Conservation (phyloP, 2,888 invertebrate genomes). For the Drosophila mimetica region DNA sequence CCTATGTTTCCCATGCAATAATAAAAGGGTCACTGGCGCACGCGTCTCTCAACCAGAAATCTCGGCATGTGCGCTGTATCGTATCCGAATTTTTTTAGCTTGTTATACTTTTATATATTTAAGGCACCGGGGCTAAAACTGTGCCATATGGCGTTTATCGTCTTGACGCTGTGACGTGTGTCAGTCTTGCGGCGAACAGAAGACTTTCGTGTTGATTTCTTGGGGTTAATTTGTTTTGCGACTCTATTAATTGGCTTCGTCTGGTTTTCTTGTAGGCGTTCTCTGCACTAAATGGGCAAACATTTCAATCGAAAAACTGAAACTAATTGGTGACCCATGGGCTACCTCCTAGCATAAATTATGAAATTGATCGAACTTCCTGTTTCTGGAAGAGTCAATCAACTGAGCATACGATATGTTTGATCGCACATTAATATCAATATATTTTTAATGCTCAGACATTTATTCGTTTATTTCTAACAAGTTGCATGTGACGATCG, state of each 20-base stretch:
- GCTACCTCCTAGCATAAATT: conserved; percentile 50
- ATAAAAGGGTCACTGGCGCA: conserved; percentile 42
- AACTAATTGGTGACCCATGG: conserved; percentile 62
- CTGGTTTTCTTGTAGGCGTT: conserved; percentile 65
- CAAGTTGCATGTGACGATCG: conserved; percentile 72
- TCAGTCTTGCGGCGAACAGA: conserved; percentile 61
- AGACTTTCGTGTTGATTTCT: conserved; percentile 72
- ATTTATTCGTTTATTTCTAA: conserved; percentile 42
- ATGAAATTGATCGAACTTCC: conserved; percentile 61
- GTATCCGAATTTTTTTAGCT: conserved; percentile 30
- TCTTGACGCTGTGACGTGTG: conserved; percentile 75
- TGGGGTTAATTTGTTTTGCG: conserved; percentile 78
- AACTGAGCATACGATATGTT: conserved; percentile 48
- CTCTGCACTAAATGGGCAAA: conserved; percentile 47
- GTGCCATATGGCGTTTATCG: conserved; percentile 75
- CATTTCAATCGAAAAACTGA: conserved; percentile 66
- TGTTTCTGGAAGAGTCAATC: conserved; percentile 60
- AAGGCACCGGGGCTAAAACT: conserved; percentile 1
- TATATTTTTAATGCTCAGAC: conserved; percentile 31
- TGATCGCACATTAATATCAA: conserved; percentile 76
- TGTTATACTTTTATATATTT: conserved; percentile 48
- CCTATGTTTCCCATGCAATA: conserved; percentile 37
- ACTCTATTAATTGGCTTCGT: conserved; percentile 74
- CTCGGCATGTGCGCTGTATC: conserved; percentile 61
- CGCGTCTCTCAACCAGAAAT: conserved; percentile 47